Percentiles rank a stretch among this genome's conserved stretches.
Conservation (phyloP, 1,140 invertebrate species). For the Brachionus asplanchnoidis region DNA sequence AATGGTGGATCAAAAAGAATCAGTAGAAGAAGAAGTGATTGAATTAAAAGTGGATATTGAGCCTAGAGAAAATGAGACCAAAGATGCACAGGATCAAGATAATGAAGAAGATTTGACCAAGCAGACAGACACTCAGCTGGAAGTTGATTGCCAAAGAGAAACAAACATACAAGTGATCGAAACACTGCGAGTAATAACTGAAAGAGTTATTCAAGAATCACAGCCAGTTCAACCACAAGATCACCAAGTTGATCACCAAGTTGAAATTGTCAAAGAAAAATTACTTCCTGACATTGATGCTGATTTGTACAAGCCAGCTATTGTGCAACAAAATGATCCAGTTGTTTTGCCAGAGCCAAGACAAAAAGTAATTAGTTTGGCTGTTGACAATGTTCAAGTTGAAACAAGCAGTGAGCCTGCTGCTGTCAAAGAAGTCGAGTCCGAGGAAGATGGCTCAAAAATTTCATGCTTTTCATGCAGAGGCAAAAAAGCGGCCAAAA, state of each 20-base stretch:
- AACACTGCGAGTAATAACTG: neutral
- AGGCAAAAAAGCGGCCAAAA: conserved; percentile 9
- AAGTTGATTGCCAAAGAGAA: neutral
- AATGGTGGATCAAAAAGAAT: neutral
- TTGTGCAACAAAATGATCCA: neutral
- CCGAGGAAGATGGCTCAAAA: neutral
- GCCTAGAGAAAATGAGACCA: neutral
- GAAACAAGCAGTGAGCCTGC: neutral
- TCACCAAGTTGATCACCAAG: neutral
- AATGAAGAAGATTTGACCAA: neutral
- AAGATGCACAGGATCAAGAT: neutral
- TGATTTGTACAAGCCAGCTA: neutral
- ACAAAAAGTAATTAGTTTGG: neutral
- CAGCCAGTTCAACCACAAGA: neutral
- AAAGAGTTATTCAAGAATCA: neutral
- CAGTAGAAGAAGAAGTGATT: neutral
- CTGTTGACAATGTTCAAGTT: neutral
- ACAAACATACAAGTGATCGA: neutral
- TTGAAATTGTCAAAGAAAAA: neutral
- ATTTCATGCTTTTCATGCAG: conserved; percentile 8
- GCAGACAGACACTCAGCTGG: neutral
- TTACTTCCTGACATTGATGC: neutral
- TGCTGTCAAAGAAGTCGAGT: neutral
- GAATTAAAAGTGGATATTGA: neutral
- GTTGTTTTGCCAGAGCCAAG: neutral